These are phyloP conservation scores for Lycophotia porphyrea DNA, from an alignment of 2,888 invertebrate species.

Conservation along the genomic window DNA sequence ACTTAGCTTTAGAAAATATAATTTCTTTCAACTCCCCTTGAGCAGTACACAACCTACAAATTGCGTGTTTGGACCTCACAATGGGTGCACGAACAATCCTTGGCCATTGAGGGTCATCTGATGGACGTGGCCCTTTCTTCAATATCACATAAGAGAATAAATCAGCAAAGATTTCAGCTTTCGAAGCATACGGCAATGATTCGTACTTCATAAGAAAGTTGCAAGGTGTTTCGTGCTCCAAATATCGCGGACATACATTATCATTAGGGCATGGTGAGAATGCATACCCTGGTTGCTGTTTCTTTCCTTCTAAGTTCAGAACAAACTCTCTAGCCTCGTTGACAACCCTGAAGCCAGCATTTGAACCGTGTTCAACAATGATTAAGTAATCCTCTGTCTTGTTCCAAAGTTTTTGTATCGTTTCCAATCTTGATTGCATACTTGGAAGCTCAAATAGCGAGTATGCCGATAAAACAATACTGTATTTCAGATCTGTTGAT, in stretches of 20 bases:
- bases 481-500: slow-evolving; percentile 91
- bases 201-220: slow-evolving; percentile 93
- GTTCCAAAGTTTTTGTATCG: slow-evolving; percentile 95
- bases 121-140: slow-evolving; percentile 92
- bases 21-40: slow-evolving; percentile 94
- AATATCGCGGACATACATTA: slow-evolving; percentile 93
- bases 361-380: slow-evolving; percentile 95
- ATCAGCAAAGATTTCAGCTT: slow-evolving; percentile 87
- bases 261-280: slow-evolving; percentile 97
- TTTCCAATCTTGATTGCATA: slow-evolving; percentile 92
- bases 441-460: slow-evolving; percentile 95
- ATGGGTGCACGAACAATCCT: slow-evolving; percentile 94
- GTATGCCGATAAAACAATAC: slow-evolving; percentile 95
- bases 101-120: slow-evolving; percentile 93
- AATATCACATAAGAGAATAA: slow-evolving; percentile 95
- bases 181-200: slow-evolving; percentile 87
- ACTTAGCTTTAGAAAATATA: slow-evolving; percentile 93
- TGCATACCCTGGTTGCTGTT: slow-evolving; percentile 88
- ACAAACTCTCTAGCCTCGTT: slow-evolving; percentile 96
- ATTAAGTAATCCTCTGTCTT: slow-evolving; percentile 96
- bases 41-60: slow-evolving; percentile 94
- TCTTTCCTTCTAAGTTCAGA: slow-evolving; percentile 87
- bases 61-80: slow-evolving; percentile 92
- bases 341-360: slow-evolving; percentile 94
- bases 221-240: slow-evolving; percentile 93